These are phyloP conservation scores for Staurois parvus DNA, from an alignment of 2,797 vertebrate genomes.

Conservation along the genomic window DNA sequence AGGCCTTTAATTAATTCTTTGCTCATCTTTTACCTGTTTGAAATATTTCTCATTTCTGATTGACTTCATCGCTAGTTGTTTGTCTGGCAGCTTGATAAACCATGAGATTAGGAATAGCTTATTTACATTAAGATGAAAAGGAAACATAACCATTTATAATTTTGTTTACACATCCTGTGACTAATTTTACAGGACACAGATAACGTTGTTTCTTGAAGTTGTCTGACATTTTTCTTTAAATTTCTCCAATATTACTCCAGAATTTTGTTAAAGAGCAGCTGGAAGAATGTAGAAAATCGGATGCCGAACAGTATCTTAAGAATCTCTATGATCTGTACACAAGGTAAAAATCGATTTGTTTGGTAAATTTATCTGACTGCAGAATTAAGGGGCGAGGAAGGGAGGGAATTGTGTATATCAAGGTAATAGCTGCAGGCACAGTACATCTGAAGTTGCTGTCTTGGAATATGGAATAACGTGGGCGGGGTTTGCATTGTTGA, in stretches of 20 bases:
- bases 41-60: not conserved
- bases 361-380: conserved; percentile 27
- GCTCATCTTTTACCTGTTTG: not conserved
- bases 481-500: not conserved
- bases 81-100: conserved; percentile 26
- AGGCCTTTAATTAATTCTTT: not conserved
- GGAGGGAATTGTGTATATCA: not conserved
- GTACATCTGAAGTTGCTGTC: not conserved
- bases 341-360: conserved; percentile 77
- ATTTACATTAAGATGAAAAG: conserved; percentile 56
- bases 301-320: conserved; percentile 96
- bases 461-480: conserved; percentile 7
- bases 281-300: conserved; percentile 89
- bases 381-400: not conserved
- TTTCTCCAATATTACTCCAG: conserved; percentile 72
- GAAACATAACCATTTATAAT: conserved; percentile 9
- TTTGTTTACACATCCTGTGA: conserved; percentile 29
- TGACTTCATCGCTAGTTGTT: not conserved
- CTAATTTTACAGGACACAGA: conserved; percentile 5
- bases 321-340: conserved; percentile 97
- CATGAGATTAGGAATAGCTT: conserved; percentile 15
- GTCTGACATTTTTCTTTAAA: conserved; percentile 27
- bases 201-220: conserved; percentile 32
- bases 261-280: conserved; percentile 90
- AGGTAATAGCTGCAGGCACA: conserved; percentile 17